These are phyloP conservation scores for Hydractinia symbiolongicarpus DNA, from an alignment of 30 jellyfish, hydroid and myxozoan genomes.

Conservation along the genomic window DNA sequence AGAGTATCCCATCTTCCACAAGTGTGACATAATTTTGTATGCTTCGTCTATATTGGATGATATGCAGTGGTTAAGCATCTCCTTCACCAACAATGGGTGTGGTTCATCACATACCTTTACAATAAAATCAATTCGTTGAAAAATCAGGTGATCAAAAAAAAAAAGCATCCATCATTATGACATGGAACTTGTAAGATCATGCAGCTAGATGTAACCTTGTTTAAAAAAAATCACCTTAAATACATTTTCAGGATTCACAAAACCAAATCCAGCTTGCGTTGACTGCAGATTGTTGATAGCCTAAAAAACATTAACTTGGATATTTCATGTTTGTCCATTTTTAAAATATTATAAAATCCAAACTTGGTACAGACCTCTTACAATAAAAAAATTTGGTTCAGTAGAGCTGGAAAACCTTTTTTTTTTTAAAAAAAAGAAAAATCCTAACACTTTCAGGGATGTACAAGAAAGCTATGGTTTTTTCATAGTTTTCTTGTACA, in stretches of 20 bases:
- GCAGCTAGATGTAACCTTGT: no score
- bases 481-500: no score
- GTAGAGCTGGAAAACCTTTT: no score
- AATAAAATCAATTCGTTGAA: background rate
- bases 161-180: background rate
- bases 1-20: constrained; percentile 96
- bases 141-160: background rate
- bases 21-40: constrained; percentile 80
- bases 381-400: no score
- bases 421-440: no score
- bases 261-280: constrained; percentile 94
- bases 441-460: no score
- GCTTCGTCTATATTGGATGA: constrained; percentile 83
- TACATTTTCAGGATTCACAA: constrained; percentile 87
- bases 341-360: no score
- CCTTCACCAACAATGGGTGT: constrained; percentile 91
- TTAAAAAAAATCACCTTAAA: constrained; percentile 58
- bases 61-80: constrained; percentile 71
- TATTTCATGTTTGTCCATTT: no score
- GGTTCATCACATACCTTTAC: constrained; percentile 98
- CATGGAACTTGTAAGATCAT: background rate
- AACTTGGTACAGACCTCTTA: no score
- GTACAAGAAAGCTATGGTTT: no score
- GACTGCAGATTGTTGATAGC: constrained; percentile 97
- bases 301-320: constrained; percentile 19